A percentile compares a stretch with the other conserved stretches of the same genome.
Conservation (phyloP, 1,140 invertebrate genomes). For the Rhagoletis pomonella region DNA sequence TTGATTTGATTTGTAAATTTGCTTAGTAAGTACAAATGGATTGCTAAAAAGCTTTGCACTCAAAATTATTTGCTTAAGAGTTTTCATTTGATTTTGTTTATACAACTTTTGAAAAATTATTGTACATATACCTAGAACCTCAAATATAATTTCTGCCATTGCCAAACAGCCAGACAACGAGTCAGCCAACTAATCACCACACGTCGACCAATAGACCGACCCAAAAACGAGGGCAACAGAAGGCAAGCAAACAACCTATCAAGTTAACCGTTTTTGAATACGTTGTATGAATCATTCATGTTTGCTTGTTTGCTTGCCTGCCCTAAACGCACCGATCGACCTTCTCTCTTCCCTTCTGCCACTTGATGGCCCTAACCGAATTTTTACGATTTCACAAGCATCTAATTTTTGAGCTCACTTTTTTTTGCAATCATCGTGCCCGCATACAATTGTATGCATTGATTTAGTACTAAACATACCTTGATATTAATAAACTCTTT, state of each 20-base stretch:
- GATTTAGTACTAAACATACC: conserved; percentile 38
- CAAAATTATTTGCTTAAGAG: neutral
- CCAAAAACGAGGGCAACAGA: conserved; percentile 39
- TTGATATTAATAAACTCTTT: conserved; percentile 2
- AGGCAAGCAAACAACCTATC: neutral
- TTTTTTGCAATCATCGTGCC: neutral
- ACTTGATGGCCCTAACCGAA: neutral
- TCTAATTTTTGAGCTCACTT: neutral
- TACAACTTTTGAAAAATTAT: neutral
- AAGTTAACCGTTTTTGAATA: conserved; percentile 46
- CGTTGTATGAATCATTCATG: conserved; percentile 43
- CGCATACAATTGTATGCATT: neutral
- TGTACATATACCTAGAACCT: neutral
- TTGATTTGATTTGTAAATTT: neutral
- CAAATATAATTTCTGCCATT: neutral
- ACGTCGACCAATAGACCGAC: conserved; percentile 42
- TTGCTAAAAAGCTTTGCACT: neutral
- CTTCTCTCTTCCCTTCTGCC: neutral
- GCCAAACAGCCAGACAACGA: neutral
- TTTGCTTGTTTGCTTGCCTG: neutral
- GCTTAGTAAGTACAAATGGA: neutral
- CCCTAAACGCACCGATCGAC: neutral
- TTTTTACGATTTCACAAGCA: conserved; percentile 42
- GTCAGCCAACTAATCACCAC: neutral
- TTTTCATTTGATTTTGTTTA: neutral